A percentile compares a stretch with the other conserved stretches of the same genome.
These are phyloP conservation scores for Diceros bicornis DNA, from an alignment of 2,797 vertebrate genomes.

Conservation along the genomic window DNA sequence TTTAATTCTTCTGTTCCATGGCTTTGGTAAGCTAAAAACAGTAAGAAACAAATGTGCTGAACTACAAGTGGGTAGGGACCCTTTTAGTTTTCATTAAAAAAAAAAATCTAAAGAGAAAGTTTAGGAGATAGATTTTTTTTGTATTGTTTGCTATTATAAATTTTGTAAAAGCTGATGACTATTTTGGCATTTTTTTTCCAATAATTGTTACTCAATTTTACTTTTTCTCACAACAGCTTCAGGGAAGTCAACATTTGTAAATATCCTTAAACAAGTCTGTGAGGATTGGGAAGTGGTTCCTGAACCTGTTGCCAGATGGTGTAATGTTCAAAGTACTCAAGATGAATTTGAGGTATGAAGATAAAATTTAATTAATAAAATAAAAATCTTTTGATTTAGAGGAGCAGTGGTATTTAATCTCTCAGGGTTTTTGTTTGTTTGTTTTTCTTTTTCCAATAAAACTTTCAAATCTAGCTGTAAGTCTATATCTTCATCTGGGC, in stretches of 20 bases:
- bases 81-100: constrained; percentile 11
- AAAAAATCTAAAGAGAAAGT: background rate
- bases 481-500: background rate
- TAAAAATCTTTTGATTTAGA: background rate
- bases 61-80: background rate
- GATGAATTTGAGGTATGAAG: constrained; percentile 93
- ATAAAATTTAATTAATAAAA: constrained; percentile 47
- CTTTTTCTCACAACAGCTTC: constrained; percentile 90
- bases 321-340: constrained; percentile 93
- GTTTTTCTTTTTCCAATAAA: background rate
- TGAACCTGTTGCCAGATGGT: constrained; percentile 97
- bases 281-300: constrained; percentile 96
- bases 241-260: constrained; percentile 96
- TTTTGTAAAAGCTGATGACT: constrained; percentile 13
- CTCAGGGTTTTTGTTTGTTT: background rate
- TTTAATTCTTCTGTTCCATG: constrained; percentile 27
- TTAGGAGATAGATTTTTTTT: background rate
- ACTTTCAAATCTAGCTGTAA: constrained; percentile 46
- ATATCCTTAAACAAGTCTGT: constrained; percentile 91
- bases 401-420: background rate
- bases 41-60: background rate
- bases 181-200: background rate
- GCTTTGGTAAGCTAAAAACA: constrained; percentile 60
- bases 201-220: background rate
- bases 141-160: background rate